These are phyloP conservation scores for Drosophila tanythrix DNA, from an alignment of 2,888 invertebrate genomes.

Conservation along the genomic window DNA sequence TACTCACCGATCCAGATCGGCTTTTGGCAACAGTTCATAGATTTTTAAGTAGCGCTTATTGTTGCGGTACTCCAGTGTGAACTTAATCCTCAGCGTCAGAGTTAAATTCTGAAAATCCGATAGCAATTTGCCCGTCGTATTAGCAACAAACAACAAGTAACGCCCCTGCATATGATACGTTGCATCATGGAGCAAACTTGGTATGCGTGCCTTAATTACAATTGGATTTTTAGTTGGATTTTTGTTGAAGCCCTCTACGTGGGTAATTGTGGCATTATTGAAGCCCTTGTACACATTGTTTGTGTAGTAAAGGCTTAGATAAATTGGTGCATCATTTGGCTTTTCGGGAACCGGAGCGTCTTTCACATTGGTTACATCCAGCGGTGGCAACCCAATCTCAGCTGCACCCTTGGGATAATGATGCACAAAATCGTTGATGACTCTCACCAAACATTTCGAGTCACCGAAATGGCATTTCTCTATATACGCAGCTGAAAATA, in stretches of 20 bases:
- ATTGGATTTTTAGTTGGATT: conserved; percentile 57
- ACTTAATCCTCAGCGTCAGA: conserved; percentile 46
- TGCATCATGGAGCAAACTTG: conserved; percentile 39
- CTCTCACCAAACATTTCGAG: conserved; percentile 35
- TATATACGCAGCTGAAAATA: conserved; percentile 49
- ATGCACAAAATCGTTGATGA: conserved; percentile 49
- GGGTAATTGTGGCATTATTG: conserved; percentile 54
- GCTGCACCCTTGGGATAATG: conserved; percentile 54
- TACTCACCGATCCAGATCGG: conserved; percentile 64
- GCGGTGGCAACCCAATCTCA: conserved; percentile 49
- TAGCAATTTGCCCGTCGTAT: conserved; percentile 53
- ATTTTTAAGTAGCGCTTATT: conserved; percentile 59
- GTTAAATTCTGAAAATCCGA: conserved; percentile 58
- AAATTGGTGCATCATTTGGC: conserved; percentile 25
- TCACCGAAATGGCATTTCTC: conserved; percentile 58
- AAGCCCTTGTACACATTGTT: conserved; percentile 48
- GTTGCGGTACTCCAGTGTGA: conserved; percentile 50
- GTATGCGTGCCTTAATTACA: conserved; percentile 49
- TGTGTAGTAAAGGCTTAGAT: conserved; percentile 35
- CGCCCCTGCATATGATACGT: conserved; percentile 42
- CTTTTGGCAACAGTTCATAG: conserved; percentile 45
- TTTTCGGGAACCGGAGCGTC: conserved; percentile 12
- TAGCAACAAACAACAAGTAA: conserved; percentile 36
- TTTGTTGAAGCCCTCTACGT: conserved; percentile 57
- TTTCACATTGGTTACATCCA: conserved; percentile 29